phyloP scores from a whole-genome alignment of 2,888 invertebrate genomes.

The Netelia fuscicornis region DNA sequence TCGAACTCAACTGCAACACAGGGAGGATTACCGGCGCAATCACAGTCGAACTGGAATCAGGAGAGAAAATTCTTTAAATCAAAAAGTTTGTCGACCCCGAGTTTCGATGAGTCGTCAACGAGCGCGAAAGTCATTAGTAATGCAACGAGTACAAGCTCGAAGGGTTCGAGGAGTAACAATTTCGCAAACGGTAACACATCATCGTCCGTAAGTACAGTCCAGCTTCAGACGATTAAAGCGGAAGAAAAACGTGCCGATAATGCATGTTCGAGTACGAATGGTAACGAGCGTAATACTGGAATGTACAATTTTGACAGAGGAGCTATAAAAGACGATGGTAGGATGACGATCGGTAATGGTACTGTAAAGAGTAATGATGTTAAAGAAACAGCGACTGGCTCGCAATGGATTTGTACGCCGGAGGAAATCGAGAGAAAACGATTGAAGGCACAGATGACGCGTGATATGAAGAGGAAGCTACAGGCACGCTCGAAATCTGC shows the following conservation, averaged over 20 bases:
- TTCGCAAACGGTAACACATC: constrained; percentile 36
- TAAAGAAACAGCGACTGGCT: constrained; percentile 57
- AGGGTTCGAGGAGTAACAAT: constrained; percentile 42
- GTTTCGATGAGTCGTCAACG: constrained; percentile 64
- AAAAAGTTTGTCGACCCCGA: constrained; percentile 76
- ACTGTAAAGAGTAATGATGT: constrained; percentile 44
- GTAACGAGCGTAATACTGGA: constrained; percentile 55
- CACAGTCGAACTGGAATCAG: constrained; percentile 21
- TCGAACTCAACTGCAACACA: neutral
- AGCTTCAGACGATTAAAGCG: constrained; percentile 52
- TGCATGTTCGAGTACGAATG: constrained; percentile 54
- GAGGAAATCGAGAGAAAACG: constrained; percentile 89
- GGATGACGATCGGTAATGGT: constrained; percentile 42
- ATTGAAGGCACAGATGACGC: constrained; percentile 87
- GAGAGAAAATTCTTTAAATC: constrained; percentile 78
- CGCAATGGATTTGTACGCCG: constrained; percentile 84
- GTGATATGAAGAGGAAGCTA: constrained; percentile 86
- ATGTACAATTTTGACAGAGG: constrained; percentile 72
- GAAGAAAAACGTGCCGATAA: constrained; percentile 33
- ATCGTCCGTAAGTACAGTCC: constrained; percentile 73
- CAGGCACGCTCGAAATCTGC: constrained; percentile 50
- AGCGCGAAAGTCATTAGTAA: constrained; percentile 5
- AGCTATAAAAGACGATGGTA: constrained; percentile 67
- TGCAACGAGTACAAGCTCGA: constrained; percentile 26
- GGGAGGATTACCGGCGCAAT: neutral